Evolutionary conservation across 2,113 vertebrate species (phyloP), one percentile per base, ranked within the genome.

Genomic region (Litocranius walleri): DNA sequence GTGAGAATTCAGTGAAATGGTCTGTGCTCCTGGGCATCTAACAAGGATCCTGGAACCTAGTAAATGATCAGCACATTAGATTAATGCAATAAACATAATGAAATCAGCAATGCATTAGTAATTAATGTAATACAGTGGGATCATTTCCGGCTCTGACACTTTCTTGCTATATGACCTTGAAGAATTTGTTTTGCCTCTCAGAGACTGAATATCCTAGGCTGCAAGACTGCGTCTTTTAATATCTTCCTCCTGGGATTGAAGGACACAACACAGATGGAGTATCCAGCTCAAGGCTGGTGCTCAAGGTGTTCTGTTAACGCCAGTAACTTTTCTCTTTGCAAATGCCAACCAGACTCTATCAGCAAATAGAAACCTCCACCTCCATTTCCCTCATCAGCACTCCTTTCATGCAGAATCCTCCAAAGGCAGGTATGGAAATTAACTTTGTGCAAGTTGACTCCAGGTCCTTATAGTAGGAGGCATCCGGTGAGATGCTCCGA

Each of bases 1-100:
- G 43, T 25, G 40, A 45, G 36, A 57, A 50, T 48, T 43, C 82
- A 64, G 0, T 59, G 30, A 91, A 61, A 48, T 52, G 8, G 16
- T 2, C 7, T 1, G 10, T 6, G 23, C 14, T 0, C 11, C 6
- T 3, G 23, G 52, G 29, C 45, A 71, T 15, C n/a, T 29, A 36
- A 67, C 12, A 30, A 67, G 67, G 30, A 80, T 5, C 10, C 56
- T 77, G 43, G 27, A 71, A 43, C 30, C 14, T 50, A 52, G 52
- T 10, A 61, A 52, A 33, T 33, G 36, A 67, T 52, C 33, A 0
- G 12, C 10, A 3, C 7, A 14, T 64, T 67, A 50, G 30, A 30
- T 85, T 62, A 61, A 27, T 33, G 17, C 21, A 36, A 84, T 71
- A 43, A 36, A 88, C 33, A 6, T 7, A 3, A 13, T 71, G 23